Evolutionary conservation across 2,113 vertebrate genomes (phyloP).

Genomic region (Clarias gariepinus): DNA sequence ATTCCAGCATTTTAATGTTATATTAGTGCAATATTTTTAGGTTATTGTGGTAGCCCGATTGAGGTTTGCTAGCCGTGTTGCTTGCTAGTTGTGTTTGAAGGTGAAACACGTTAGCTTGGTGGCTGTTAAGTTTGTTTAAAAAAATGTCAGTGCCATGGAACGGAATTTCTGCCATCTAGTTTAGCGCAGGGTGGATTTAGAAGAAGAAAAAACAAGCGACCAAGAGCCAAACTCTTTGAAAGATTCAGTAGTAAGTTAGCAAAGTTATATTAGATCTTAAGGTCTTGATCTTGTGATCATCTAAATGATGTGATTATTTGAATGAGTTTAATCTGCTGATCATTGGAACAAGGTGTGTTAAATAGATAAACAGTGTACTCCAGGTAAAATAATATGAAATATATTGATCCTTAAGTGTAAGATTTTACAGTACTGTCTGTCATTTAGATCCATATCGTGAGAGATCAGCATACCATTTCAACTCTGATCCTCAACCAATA

Average conservation of each 20-base stretch:
- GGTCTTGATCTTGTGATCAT: not conserved
- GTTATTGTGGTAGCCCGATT: not conserved
- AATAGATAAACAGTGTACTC: not conserved
- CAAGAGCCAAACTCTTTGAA: not conserved
- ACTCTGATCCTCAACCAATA: not conserved
- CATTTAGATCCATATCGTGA: not conserved
- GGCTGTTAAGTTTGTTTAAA: not conserved
- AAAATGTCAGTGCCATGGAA: not conserved
- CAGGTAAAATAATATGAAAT: no score
- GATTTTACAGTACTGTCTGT: not conserved
- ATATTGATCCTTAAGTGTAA: not conserved
- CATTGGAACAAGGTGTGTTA: not conserved
- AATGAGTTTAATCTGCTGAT: not conserved
- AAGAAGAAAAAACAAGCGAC: not conserved
- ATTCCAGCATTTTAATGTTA: not conserved
- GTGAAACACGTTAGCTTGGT: no score
- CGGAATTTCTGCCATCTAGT: no score
- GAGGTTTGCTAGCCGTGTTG: not conserved
- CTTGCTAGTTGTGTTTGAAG: not conserved
- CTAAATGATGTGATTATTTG: not conserved
- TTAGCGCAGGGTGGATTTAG: not conserved
- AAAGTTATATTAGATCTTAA: not conserved
- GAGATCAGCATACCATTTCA: not conserved
- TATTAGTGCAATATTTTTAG: not conserved
- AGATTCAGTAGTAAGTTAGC: not conserved